Percentiles rank a stretch among this genome's conserved stretches.
Evolutionary conservation across 2,113 vertebrate species (phyloP).

Genomic region (Serinus canaria): DNA sequence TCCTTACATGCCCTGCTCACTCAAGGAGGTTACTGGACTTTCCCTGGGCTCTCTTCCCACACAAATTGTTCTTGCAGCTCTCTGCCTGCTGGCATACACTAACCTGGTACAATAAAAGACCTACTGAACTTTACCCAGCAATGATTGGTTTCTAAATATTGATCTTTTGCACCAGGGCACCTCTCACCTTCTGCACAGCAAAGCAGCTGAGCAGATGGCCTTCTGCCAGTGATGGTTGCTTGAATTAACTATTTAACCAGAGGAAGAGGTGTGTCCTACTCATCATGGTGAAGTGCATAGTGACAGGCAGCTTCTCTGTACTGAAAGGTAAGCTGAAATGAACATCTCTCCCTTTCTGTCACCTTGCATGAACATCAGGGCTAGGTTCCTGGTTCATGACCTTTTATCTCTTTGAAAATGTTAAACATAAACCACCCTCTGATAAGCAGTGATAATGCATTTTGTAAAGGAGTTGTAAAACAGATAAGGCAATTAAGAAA

Average conservation of each 20-base stretch:
- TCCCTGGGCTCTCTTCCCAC: neutral
- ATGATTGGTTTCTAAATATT: neutral
- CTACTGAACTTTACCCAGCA: neutral
- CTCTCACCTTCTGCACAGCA: neutral
- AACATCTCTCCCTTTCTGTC: neutral
- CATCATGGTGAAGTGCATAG: fast-evolving
- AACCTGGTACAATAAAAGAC: neutral
- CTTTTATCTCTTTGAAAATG: slow-evolving; percentile 12
- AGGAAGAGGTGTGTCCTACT: neutral
- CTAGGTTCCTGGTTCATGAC: neutral
- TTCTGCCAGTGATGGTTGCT: neutral
- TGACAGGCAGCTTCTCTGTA: neutral
- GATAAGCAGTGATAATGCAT: neutral
- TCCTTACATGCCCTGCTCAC: neutral
- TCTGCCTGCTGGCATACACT: neutral
- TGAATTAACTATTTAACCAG: neutral
- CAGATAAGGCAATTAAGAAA: neutral
- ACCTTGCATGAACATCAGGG: neutral
- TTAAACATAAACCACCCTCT: neutral
- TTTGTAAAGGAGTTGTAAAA: neutral
- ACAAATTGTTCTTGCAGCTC: neutral
- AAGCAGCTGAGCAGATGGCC: neutral
- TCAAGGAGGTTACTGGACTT: neutral
- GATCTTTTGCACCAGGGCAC: neutral
- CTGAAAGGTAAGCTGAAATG: neutral